Conservation (phyloP, 1,140 invertebrate genomes). For the Anoplolepis gracilipes region DNA sequence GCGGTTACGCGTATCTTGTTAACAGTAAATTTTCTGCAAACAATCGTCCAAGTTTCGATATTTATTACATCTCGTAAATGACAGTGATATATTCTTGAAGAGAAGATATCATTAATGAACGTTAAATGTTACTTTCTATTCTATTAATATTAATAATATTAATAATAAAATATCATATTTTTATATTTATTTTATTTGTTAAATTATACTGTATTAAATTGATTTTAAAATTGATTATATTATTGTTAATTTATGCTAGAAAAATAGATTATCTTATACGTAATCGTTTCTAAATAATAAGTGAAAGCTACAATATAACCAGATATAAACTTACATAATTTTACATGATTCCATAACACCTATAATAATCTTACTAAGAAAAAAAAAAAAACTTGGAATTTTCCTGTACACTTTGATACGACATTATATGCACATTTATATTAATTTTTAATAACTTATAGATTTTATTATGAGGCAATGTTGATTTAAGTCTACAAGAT, state of each 20-base stretch:
- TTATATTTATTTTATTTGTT: too few relatives aligned
- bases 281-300: conserved; percentile 8
- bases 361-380: background rate
- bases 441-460: conserved; percentile 16
- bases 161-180: too few relatives aligned
- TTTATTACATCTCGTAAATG: background rate
- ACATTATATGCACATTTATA: background rate
- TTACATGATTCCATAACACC: background rate
- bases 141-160: too few relatives aligned
- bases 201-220: too few relatives aligned
- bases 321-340: background rate
- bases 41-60: conserved; percentile 3
- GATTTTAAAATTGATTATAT: too few relatives aligned
- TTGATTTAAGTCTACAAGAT: background rate
- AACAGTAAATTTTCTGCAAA: conserved; percentile 34
- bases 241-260: background rate
- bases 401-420: background rate
- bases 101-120: background rate
- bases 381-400: background rate
- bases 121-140: background rate
- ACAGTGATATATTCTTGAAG: background rate
- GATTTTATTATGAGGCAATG: too few relatives aligned
- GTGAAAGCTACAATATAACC: background rate
- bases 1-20: conserved; percentile 41
- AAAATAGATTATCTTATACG: background rate